Conservation (phyloP, 2,797 vertebrate genomes). For the Ataeniobius toweri region DNA sequence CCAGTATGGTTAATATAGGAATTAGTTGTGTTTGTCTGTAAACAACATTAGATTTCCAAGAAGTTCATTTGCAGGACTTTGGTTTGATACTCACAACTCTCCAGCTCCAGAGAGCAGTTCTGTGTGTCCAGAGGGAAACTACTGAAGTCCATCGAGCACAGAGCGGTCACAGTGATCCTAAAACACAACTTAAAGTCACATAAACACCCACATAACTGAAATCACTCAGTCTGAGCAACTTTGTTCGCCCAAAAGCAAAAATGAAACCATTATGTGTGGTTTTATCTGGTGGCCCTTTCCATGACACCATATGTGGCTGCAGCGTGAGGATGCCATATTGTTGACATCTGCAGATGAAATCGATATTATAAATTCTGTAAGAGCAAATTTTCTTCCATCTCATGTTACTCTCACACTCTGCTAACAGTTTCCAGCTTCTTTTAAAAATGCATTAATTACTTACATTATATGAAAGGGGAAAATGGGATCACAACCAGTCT, state of each 20-base stretch:
- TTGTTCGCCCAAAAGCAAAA: background rate
- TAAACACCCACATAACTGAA: conserved; percentile 15
- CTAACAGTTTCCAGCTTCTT: background rate
- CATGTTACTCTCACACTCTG: background rate
- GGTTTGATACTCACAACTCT: conserved; percentile 89
- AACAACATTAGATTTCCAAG: conserved; percentile 3
- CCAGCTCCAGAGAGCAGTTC: conserved; percentile 92
- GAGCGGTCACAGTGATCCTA: conserved; percentile 92
- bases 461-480: background rate
- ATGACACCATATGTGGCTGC: background rate
- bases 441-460: too few relatives aligned
- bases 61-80: background rate
- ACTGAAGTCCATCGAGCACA: conserved; percentile 95
- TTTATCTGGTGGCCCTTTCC: background rate
- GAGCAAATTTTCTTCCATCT: background rate
- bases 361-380: background rate
- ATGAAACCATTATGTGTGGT: background rate
- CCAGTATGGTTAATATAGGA: conserved; percentile 9
- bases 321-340: background rate
- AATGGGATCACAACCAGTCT: background rate
- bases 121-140: conserved; percentile 93
- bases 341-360: background rate
- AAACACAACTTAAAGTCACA: conserved; percentile 58
- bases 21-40: background rate
- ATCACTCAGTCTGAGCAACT: background rate